phyloP scores from a whole-genome alignment of 2,797 vertebrate species.

The Hyperoplus immaculatus region DNA sequence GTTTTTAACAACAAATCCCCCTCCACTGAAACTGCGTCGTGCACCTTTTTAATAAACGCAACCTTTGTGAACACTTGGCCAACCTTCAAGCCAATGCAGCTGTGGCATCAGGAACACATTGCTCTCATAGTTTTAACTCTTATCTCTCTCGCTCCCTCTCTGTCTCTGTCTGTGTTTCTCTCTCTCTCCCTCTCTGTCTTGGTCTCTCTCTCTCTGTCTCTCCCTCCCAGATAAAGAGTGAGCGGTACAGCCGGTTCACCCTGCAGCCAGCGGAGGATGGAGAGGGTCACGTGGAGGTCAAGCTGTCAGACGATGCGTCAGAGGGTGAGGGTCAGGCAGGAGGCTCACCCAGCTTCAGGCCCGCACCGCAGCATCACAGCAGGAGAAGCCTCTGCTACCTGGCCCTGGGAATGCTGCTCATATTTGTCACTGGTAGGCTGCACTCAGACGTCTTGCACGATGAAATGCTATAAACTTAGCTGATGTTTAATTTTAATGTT shows the following conservation, averaged over 20 bases:
- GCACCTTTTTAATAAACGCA: neutral
- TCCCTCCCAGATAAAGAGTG: constrained; percentile 83
- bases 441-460: no score
- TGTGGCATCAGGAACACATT: neutral
- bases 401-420: constrained; percentile 67
- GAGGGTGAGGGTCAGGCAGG: constrained; percentile 73
- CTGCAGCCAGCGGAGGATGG: constrained; percentile 86
- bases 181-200: no score
- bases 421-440: constrained; percentile 87
- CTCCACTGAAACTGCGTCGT: no score
- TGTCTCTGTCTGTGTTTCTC: no score
- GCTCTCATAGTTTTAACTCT: constrained; percentile 2
- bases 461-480: no score
- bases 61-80: neutral
- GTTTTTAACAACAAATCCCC: no score
- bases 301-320: constrained; percentile 85
- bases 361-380: constrained; percentile 33
- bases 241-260: constrained; percentile 91
- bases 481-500: no score
- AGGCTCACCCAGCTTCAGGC: constrained; percentile 65
- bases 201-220: no score
- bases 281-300: constrained; percentile 88
- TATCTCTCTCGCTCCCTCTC: constrained; percentile 1
- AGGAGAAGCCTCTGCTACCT: constrained; percentile 70
- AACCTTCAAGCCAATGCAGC: neutral